Conservation (phyloP, 2,888 invertebrate species). For the Scaptomyza cyrtandrae region DNA sequence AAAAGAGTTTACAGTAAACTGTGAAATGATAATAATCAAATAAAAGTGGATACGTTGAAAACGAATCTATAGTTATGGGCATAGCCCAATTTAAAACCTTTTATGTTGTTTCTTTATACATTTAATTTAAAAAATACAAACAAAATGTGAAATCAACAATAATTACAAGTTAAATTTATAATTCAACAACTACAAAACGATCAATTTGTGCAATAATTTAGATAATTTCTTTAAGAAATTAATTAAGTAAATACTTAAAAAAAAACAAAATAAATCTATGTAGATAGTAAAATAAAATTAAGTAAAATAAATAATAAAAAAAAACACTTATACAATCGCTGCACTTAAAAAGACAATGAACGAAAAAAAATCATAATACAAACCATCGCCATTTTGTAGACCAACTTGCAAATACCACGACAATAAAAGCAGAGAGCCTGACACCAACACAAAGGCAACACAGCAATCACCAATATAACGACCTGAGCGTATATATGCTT, state of each 20-base stretch:
- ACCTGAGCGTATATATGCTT: background rate
- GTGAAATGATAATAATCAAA: slow-evolving; percentile 38
- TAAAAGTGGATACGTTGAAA: slow-evolving; percentile 42
- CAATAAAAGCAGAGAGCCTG: slow-evolving; percentile 9
- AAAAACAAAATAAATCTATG: slow-evolving; percentile 26
- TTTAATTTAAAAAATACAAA: slow-evolving; percentile 42
- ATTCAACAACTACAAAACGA: slow-evolving; percentile 26
- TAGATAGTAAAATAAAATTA: slow-evolving; percentile 45
- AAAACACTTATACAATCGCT: slow-evolving; percentile 33
- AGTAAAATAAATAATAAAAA: slow-evolving; percentile 9
- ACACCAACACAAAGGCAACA: slow-evolving; percentile 16
- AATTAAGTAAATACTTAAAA: slow-evolving; percentile 49
- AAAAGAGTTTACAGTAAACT: background rate
- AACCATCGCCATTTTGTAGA: slow-evolving; percentile 39
- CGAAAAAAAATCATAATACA: slow-evolving; percentile 10
- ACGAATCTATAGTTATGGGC: slow-evolving; percentile 58
- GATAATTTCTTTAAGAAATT: slow-evolving; percentile 66
- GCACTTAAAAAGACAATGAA: slow-evolving; percentile 8
- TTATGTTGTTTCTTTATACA: slow-evolving; percentile 49
- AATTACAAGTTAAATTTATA: slow-evolving; percentile 2
- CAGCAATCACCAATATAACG: slow-evolving; percentile 27
- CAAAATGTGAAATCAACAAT: slow-evolving; percentile 7
- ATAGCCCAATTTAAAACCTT: slow-evolving; percentile 61
- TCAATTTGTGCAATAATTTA: slow-evolving; percentile 66
- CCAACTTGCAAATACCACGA: slow-evolving; percentile 32